These are phyloP conservation scores for Drosophila pandora DNA, from an alignment of 1,140 invertebrate species.

Conservation along the genomic window DNA sequence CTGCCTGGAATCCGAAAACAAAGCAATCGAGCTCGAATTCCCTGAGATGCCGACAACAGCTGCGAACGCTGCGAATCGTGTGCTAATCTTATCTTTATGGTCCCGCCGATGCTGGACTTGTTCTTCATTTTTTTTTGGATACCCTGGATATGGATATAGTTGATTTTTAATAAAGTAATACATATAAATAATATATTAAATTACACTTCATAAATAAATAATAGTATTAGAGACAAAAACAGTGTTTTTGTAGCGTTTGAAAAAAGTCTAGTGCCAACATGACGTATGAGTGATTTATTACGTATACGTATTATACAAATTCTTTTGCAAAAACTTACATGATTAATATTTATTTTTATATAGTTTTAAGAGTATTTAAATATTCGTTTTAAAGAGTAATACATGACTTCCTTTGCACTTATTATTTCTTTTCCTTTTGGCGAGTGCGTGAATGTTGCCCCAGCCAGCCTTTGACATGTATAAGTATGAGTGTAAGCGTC, in stretches of 20 bases:
- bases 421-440: slow-evolving; percentile 18
- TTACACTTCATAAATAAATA: no score
- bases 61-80: slow-evolving; percentile 60
- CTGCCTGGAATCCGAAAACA: slow-evolving; percentile 26
- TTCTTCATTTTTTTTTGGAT: slow-evolving; percentile 35
- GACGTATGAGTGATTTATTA: neutral
- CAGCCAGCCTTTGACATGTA: slow-evolving; percentile 42
- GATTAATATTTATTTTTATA: neutral
- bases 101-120: slow-evolving; percentile 71
- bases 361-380: neutral
- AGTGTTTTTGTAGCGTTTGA: no score
- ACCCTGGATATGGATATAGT: slow-evolving; percentile 1
- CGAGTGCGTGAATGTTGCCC: slow-evolving; percentile 53
- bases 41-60: slow-evolving; percentile 20
- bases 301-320: neutral
- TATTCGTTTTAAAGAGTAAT: neutral
- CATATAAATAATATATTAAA: neutral
- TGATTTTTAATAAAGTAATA: neutral
- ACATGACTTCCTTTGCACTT: slow-evolving; percentile 2
- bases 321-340: no score
- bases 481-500: slow-evolving; percentile 13
- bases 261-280: neutral
- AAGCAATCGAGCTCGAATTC: slow-evolving; percentile 37
- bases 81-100: slow-evolving; percentile 82
- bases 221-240: no score